Conservation (phyloP, 2,113 vertebrate species). For the Hymenochirus boettgeri region DNA sequence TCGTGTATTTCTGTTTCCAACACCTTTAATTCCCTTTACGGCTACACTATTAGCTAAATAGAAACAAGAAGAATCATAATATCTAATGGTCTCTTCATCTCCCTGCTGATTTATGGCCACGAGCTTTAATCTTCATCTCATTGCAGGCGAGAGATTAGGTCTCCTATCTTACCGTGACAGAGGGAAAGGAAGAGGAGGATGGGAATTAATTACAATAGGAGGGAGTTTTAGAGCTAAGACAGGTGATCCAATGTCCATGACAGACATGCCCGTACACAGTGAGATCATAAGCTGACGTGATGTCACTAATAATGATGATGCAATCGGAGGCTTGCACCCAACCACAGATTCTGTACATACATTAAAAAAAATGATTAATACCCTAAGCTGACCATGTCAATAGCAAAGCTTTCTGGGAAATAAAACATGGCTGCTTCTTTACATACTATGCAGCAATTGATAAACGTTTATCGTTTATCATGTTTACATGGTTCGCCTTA, state of each 20-base stretch:
- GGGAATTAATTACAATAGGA: constrained; percentile 25
- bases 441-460: too few species aligned
- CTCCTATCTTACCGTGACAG: constrained; percentile 11
- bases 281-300: neutral
- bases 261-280: neutral
- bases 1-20: too few species aligned
- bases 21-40: too few species aligned
- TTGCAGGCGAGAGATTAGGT: constrained; percentile 27
- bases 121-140: constrained; percentile 21
- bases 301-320: neutral
- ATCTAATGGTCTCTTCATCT: constrained; percentile 25
- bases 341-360: too few species aligned
- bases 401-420: too few species aligned
- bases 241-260: too few species aligned
- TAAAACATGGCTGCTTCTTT: too few species aligned
- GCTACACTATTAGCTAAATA: neutral
- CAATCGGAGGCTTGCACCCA: too few species aligned
- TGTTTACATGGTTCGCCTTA: too few species aligned
- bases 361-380: too few species aligned
- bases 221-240: neutral
- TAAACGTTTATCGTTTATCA: too few species aligned
- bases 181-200: neutral
- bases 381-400: too few species aligned
- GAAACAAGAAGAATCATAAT: constrained; percentile 1
- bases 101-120: constrained; percentile 26